phyloP scores from a whole-genome alignment of 64 coral and sea anemone genomes.

The Pocillopora verrucosa region DNA sequence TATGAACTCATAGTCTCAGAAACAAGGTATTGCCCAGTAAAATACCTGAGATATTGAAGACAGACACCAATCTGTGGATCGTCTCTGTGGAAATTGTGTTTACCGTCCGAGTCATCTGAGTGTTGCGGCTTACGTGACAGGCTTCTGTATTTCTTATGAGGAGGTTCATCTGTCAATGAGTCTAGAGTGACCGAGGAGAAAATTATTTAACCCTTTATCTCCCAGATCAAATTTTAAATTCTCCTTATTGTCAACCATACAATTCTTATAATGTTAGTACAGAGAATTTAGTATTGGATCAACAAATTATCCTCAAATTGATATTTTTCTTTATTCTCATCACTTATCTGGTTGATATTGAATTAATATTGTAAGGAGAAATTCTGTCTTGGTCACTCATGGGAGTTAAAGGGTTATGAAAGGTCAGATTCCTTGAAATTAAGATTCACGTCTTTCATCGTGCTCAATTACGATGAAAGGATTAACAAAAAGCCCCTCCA shows the following conservation, averaged over 20 bases:
- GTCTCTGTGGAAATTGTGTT: constrained; percentile 79
- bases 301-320: no score
- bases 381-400: no score
- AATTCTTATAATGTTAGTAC: no score
- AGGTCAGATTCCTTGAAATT: neutral
- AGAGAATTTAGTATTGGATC: no score
- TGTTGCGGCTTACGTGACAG: constrained; percentile 10
- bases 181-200: neutral
- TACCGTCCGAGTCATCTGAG: constrained; percentile 41
- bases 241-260: no score
- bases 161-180: neutral
- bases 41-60: constrained; percentile 84
- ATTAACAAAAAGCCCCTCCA: neutral
- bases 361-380: no score
- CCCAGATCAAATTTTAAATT: no score
- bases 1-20: no score
- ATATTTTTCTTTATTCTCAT: no score
- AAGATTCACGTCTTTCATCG: neutral
- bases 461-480: neutral
- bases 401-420: neutral
- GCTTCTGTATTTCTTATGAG: constrained; percentile 12
- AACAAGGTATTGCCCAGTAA: neutral
- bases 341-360: no score
- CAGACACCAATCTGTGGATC: constrained; percentile 95
- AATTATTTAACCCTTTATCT: neutral